Conservation (phyloP, 2,113 vertebrate species). For the Tachycineta bicolor region DNA sequence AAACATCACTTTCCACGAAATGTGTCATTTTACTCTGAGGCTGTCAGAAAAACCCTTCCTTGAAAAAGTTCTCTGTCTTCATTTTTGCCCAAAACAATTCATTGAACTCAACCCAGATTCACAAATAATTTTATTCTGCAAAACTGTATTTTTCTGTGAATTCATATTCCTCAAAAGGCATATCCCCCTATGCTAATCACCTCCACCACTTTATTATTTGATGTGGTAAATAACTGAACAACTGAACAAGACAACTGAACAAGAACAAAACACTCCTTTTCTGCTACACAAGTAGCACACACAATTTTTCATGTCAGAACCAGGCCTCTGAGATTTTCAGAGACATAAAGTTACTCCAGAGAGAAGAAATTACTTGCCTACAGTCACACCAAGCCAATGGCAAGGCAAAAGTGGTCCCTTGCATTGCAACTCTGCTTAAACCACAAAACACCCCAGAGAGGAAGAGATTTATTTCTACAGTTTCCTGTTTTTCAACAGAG, state of each 20-base stretch:
- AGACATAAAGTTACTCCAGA: not conserved
- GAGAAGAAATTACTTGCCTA: not conserved
- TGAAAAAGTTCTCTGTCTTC: not conserved
- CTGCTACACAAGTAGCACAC: not conserved
- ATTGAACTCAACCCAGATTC: not conserved
- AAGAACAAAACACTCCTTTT: conserved; percentile 1
- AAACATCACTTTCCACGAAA: not conserved
- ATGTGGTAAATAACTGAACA: not conserved
- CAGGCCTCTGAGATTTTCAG: not conserved
- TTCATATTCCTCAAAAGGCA: not conserved
- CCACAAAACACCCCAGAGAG: not conserved
- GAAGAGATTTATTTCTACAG: conserved; percentile 21
- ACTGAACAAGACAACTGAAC: not conserved
- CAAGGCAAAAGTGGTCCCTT: not conserved
- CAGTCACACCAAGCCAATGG: not conserved
- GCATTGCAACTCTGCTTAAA: not conserved
- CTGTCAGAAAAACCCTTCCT: not conserved
- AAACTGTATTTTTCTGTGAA: not conserved
- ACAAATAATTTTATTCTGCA: not conserved
- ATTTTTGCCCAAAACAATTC: not conserved
- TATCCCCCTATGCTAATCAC: not conserved
- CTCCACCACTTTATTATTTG: not conserved
- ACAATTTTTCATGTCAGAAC: not conserved
- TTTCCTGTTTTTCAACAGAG: conserved; percentile 27
- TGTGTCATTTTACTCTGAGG: not conserved